phyloP scores from a whole-genome alignment of 2,113 vertebrate genomes.

The Kryptolebias marmoratus region DNA sequence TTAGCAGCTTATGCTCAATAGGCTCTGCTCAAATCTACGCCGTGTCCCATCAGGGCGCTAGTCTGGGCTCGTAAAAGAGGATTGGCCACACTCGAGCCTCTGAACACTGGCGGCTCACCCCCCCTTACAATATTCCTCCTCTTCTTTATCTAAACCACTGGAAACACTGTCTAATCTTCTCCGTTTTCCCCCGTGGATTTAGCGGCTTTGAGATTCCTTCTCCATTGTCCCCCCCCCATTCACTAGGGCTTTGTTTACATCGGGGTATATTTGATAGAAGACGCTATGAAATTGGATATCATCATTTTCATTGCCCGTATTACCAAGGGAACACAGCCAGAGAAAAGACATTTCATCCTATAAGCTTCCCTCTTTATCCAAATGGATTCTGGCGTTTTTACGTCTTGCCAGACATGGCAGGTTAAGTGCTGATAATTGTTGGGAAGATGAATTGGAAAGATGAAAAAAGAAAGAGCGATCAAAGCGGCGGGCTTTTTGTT shows the following conservation, averaged over 20 bases:
- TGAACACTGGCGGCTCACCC: constrained; percentile 83
- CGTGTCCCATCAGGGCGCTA: constrained; percentile 93
- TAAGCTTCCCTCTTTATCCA: constrained; percentile 49
- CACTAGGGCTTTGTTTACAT: constrained; percentile 74
- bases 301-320: constrained; percentile 63
- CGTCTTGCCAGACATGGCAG: constrained; percentile 53
- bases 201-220: constrained; percentile 56
- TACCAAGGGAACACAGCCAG: constrained; percentile 56
- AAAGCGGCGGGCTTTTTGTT: constrained; percentile 46
- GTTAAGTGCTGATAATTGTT: constrained; percentile 78
- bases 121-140: constrained; percentile 86
- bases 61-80: constrained; percentile 93
- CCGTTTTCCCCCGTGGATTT: constrained; percentile 60
- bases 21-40: constrained; percentile 92
- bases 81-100: constrained; percentile 89
- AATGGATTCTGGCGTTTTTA: constrained; percentile 72
- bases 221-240: constrained; percentile 84
- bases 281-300: constrained; percentile 64
- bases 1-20: constrained; percentile 98
- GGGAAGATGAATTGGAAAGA: constrained; percentile 58
- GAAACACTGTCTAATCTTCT: constrained; percentile 54
- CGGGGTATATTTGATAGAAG: constrained; percentile 58
- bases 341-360: constrained; percentile 60
- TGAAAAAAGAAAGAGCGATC: constrained; percentile 61
- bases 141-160: constrained; percentile 67